phyloP scores from a whole-genome alignment of 2,888 invertebrate genomes.

The Cerastoderma edule region DNA sequence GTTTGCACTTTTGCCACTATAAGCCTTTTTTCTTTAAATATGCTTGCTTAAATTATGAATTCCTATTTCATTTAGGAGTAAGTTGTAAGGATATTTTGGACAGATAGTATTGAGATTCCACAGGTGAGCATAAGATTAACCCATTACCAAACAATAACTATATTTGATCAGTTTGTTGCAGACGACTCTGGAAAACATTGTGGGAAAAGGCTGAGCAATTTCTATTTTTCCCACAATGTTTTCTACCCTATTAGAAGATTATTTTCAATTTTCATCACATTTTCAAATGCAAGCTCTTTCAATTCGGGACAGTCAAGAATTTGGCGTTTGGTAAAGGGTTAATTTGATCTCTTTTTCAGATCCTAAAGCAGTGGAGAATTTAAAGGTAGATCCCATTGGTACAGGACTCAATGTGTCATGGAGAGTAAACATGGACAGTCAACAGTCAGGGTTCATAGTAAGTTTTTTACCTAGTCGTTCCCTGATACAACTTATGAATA shows the following conservation, averaged over 20 bases:
- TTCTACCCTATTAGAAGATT: too few species aligned
- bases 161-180: background rate
- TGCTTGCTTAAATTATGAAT: too few species aligned
- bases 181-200: constrained; percentile 1
- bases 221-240: background rate
- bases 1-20: constrained; percentile 3
- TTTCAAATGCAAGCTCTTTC: background rate
- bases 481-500: background rate
- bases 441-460: constrained; percentile 69
- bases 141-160: background rate
- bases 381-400: constrained; percentile 50
- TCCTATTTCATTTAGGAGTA: too few species aligned
- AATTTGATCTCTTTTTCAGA: constrained; percentile 50
- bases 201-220: background rate
- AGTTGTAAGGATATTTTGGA: too few species aligned
- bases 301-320: background rate
- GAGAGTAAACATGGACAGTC: constrained; percentile 51
- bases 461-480: constrained; percentile 15
- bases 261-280: too few species aligned
- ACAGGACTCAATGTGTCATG: constrained; percentile 60
- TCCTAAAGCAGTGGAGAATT: constrained; percentile 64
- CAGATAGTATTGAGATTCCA: too few species aligned
- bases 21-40: background rate
- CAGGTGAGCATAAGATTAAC: too few species aligned
- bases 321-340: background rate